Evolutionary conservation across 1,140 invertebrate species (phyloP).

Genomic region (Drosophila lini): DNA sequence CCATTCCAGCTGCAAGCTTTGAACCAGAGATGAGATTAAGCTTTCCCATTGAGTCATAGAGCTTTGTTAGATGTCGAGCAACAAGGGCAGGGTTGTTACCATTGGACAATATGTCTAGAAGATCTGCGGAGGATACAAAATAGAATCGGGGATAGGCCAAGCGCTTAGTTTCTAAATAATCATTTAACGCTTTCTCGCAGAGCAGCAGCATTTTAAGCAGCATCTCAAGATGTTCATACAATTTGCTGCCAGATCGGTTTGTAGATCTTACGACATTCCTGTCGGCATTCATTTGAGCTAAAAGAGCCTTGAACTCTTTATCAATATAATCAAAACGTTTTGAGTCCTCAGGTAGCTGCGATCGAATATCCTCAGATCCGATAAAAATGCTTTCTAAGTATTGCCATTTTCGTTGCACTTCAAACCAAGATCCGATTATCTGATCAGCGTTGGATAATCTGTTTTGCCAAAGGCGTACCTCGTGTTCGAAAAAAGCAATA

Average conservation of each 20-base stretch:
- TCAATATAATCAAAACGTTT: constrained; percentile 95
- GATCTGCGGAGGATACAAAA: constrained; percentile 96
- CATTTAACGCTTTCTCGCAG: constrained; percentile 97
- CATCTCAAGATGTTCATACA: constrained; percentile 92
- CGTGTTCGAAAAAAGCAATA: constrained; percentile 92
- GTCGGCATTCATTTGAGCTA: constrained; percentile 86
- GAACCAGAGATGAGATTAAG: constrained; percentile 89
- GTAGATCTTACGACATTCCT: constrained; percentile 94
- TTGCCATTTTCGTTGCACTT: constrained; percentile 97
- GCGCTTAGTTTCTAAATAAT: constrained; percentile 97
- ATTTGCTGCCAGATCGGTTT: constrained; percentile 88
- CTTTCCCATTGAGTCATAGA: constrained; percentile 96
- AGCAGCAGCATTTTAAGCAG: constrained; percentile 90
- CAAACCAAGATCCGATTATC: constrained; percentile 93
- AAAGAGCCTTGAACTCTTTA: constrained; percentile 89
- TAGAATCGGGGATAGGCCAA: constrained; percentile 97
- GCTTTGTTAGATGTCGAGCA: constrained; percentile 93
- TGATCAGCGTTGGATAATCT: constrained; percentile 95
- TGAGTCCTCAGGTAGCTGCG: constrained; percentile 96
- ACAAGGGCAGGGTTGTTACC: constrained; percentile 95
- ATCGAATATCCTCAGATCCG: constrained; percentile 96
- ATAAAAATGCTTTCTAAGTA: constrained; percentile 98
- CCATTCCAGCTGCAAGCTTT: constrained; percentile 88
- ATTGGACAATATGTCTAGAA: constrained; percentile 97
- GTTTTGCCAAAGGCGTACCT: constrained; percentile 95